Base-by-base conservation (phyloP, 2,797 vertebrate species). In the Dicrostonyx torquatus region DNA sequence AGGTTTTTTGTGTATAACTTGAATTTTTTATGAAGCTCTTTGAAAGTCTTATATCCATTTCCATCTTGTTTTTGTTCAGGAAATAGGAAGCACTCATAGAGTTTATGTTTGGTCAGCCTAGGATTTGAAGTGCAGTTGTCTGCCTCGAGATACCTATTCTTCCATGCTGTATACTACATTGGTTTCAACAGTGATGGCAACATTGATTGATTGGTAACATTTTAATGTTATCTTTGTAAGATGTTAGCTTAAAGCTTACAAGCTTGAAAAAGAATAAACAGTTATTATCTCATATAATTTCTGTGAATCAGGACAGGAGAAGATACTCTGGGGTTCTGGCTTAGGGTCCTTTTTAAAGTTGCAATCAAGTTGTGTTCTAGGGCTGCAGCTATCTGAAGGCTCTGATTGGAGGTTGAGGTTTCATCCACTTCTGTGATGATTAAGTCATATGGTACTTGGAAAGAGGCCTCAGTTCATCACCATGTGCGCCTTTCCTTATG, bases 21-120 rank as follows among this genome's bases (percentile, higher is more conserved):
- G n/a, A 48, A 80, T 90, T 93, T 94, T 86, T 60, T 50, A 26
- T 37, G 37, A 29, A 17, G 45, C 43, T 60, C 40, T 86, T 43
- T 91, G 34, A 88, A 92, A 64, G 85, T 66, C 24, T 8, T 78
- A 62, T 64, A 92, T 10, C 29, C 48, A 68, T 58, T 17, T 83
- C 68, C 53, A 34, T 80, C 86, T 96, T 92, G 80, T 73, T 94
- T 80, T 94, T 78, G 43, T 85, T 90, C 31, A 90, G 87, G 75
- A 94, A 89, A 53, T 43, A 58, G 78, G 73, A 18, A 79, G 79
- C 64, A 72, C 68, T 75, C 53, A 73, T 29, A 37, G 29, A 72
- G 68, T 11, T 87, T 84, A 14, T 87, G 50, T 50, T 84, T 87
- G 53, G 55, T 70, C 6, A 66, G 29, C 58, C 76, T 83, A 75